Percentiles rank a stretch among this genome's conserved stretches.
phyloP scores from a whole-genome alignment of 2,113 vertebrate species.

The Microcebus jonahi region DNA sequence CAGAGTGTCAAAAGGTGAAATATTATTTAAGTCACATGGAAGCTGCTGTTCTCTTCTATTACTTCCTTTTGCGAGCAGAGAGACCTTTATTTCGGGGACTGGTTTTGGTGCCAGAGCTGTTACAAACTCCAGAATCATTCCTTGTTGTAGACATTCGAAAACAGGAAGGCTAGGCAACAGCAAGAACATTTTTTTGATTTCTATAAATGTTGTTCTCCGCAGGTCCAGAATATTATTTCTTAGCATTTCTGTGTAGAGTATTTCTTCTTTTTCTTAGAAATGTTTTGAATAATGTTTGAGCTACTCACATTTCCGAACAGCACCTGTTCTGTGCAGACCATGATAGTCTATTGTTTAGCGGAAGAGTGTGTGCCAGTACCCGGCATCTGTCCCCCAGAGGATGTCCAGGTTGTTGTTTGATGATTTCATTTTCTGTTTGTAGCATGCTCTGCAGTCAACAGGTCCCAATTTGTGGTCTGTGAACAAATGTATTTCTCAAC shows the following conservation, averaged over 20 bases:
- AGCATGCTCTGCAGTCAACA: conserved; percentile 39
- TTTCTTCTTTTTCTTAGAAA: conserved; percentile 9
- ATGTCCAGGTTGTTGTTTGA: background rate
- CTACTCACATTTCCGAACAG: background rate
- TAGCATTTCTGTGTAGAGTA: conserved; percentile 15
- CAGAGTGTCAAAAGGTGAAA: background rate
- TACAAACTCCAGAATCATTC: background rate
- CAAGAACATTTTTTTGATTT: background rate
- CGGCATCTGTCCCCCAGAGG: conserved; percentile 13
- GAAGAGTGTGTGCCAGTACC: background rate
- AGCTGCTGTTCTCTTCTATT: background rate
- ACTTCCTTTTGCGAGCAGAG: background rate
- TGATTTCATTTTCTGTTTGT: conserved; percentile 68
- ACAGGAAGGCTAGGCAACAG: rapidly evolving
- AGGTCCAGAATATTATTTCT: background rate
- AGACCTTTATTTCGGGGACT: background rate
- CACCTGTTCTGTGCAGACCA: background rate
- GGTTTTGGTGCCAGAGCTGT: background rate
- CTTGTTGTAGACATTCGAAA: background rate
- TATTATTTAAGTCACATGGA: background rate
- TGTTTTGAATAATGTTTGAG: background rate
- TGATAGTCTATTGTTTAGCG: background rate
- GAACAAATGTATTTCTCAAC: conserved; percentile 45
- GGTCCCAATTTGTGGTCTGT: conserved; percentile 45
- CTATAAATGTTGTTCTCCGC: background rate